Evolutionary conservation across 2,113 vertebrate species (phyloP).

Genomic region (Heteronetta atricapilla): DNA sequence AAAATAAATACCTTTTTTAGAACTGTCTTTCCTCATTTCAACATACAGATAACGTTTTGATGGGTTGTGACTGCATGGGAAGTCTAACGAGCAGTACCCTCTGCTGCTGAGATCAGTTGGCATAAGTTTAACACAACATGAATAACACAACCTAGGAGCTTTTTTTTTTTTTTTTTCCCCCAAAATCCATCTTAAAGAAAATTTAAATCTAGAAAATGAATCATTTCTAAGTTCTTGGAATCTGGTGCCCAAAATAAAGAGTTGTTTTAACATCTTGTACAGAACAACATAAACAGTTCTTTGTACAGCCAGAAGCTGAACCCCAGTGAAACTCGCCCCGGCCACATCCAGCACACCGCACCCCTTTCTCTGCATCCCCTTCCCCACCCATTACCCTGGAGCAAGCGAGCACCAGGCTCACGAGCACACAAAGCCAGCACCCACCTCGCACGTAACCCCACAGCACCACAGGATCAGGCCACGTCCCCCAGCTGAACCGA

Average conservation of each 20-base stretch:
- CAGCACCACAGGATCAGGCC: not conserved
- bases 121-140: not conserved
- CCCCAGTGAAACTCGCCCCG: not conserved
- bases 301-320: not conserved
- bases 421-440: accelerated
- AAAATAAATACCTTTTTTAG: not conserved
- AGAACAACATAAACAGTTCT: accelerated
- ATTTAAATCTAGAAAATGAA: not conserved
- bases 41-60: not conserved
- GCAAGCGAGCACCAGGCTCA: accelerated
- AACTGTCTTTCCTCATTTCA: not conserved
- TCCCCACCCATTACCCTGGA: accelerated
- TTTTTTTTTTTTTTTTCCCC: not conserved
- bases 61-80: not conserved
- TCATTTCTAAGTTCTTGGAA: too few relatives aligned
- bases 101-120: not conserved
- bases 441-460: accelerated
- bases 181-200: not conserved
- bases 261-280: not conserved
- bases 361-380: not conserved
- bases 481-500: accelerated
- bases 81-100: not conserved
- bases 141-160: not conserved
- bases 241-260: not conserved
- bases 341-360: too few relatives aligned